Evolutionary conservation across 2,888 invertebrate genomes (phyloP).

Genomic region (Nipponacmea schrenckii): DNA sequence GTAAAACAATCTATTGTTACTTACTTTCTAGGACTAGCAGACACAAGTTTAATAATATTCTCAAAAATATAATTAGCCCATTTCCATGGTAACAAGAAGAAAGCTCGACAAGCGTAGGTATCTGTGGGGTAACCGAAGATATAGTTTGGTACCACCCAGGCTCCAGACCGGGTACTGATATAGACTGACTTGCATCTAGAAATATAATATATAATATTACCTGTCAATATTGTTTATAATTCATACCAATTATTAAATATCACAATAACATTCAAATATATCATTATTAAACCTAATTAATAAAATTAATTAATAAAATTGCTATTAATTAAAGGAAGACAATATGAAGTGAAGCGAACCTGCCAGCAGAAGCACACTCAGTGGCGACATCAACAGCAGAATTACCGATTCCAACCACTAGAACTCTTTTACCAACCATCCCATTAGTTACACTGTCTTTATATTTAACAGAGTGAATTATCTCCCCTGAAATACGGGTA

Average conservation of each 20-base stretch:
- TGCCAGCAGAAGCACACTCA: conserved; percentile 56
- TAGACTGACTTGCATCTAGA: conserved; percentile 58
- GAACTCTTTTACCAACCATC: conserved; percentile 53
- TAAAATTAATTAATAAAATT: neutral
- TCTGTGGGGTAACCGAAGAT: conserved; percentile 59
- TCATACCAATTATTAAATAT: neutral
- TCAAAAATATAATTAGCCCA: conserved; percentile 53
- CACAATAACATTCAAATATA: neutral
- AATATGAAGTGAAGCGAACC: conserved; percentile 37
- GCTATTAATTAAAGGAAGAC: too few relatives aligned
- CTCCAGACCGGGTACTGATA: conserved; percentile 62
- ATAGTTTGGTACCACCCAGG: conserved; percentile 65
- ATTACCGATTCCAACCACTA: conserved; percentile 65
- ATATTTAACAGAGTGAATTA: conserved; percentile 60
- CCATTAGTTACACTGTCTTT: conserved; percentile 58
- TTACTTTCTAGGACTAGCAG: conserved; percentile 57
- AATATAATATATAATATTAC: neutral
- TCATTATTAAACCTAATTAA: neutral
- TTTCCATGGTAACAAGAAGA: conserved; percentile 55
- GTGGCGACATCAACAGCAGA: conserved; percentile 63
- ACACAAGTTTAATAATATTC: conserved; percentile 47
- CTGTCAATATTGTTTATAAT: neutral
- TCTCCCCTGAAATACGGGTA: conserved; percentile 49
- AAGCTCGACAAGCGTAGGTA: conserved; percentile 57
- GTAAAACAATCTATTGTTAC: too few relatives aligned